Evolutionary conservation across 2,113 vertebrate species (phyloP), one percentile per base, ranked within the genome.

Genomic region (Opisthocomus hoazin): DNA sequence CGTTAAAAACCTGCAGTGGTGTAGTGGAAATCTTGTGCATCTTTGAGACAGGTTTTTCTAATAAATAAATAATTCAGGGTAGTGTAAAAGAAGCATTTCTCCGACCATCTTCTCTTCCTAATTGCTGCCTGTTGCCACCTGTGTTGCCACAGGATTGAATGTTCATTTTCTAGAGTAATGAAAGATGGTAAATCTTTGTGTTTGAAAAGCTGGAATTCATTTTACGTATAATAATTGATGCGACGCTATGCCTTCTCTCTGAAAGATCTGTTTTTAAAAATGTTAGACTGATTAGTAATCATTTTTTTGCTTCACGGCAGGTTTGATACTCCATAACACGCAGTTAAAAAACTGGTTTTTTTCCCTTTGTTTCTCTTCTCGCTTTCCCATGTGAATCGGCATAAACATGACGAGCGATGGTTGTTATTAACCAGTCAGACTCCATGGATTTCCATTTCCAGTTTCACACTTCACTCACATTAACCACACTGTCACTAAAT

Each of bases 401-500:
- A 11, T 64, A 71, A 84, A 48, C 17, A 3, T 32, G 53, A 27
- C 50, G 53, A 79, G 15, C 27, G 36, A 50, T 60, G 53, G 30
- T 43, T 60, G 45, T 85, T 87, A 53, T 85, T 79, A 93, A 78
- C 61, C 32, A 73, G 61, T 79, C 61, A 61, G 73, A 24, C 51
- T 34, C 21, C 56, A 45, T 51, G 56, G 43, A 82, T 87, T 85
- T 94, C 75, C 48, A 27, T 91, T 93, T 79, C 79, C 45, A 53
- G 43, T 45, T 80, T 87, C 83, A 48, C 37, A 29, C 36, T 91
- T 89, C 34, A 9, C 48, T 94, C 48, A 24, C 12, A 41, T 54
- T 75, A 71, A 54, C 37, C 36, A 66, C 9, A 0, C 46, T 92
- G 60, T 65, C 81, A 57, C 56, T 79, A 89, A 81, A 78, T 73